Base-by-base conservation (phyloP, 2,888 invertebrate species). In the Brachyptera risi region DNA sequence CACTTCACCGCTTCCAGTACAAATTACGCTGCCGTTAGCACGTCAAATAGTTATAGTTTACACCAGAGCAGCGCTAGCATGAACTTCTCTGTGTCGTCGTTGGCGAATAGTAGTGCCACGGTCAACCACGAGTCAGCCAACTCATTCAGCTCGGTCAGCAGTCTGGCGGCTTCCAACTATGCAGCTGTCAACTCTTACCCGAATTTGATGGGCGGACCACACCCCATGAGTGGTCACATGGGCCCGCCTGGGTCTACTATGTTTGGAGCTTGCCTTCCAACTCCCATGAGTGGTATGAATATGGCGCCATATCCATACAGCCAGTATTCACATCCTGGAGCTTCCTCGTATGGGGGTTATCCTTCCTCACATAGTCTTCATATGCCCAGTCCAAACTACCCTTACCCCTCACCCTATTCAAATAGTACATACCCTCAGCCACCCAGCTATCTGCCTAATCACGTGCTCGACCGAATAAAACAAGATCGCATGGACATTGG, bases 301-400 rank as follows among this genome's bases (percentile, higher is more conserved):
- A 64, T 67, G 65, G 60, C 73, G 62, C 60, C 66, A 56, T 72
- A 72, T 62, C 73, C 75, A 9, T 76, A 76, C 66, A 70, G 73
- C 13, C 74, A 74, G 59, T 75, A 74, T 67, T n/a, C n/a, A n/a
- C n/a, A n/a, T n/a, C 69, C 70, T 31, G 66, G 67, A 27, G 65
- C 66, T 40, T 49, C 68, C 11, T 9, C 54, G 19, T 54, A 54
- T 35, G 65, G 63, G 17, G 66, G 68, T 21, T 69, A 68, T 73
- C 73, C 78, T 17, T 73, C 78, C 40, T 74, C 82, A 44, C 81
- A 83, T 47, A 79, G 82, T 62, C 76, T 86, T 67, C 86, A 86
- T 72, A 80, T 86, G 72, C 85, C 86, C 54, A 83, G 84, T 71
- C 84, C 87, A 37, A 85, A 85, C 71, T 87, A 87, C 73, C 84